Base-by-base conservation (phyloP, 2,888 invertebrate genomes). In the Aphrophora alni region DNA sequence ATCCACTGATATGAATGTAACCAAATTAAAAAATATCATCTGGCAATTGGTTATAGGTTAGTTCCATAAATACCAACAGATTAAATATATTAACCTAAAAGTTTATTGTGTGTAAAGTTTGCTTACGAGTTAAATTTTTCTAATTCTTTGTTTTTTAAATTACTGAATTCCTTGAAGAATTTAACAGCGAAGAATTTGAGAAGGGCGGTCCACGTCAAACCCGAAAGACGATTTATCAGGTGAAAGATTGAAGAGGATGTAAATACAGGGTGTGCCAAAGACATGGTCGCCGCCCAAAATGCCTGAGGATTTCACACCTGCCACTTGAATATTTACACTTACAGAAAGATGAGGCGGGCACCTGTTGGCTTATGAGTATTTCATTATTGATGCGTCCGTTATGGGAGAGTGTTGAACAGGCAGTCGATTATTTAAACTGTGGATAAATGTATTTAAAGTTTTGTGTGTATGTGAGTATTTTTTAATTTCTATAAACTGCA, bases 231-330 rank as follows among this genome's bases (percentile, higher is more conserved):
- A 21, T 59, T 59, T 21, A 59, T 59, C 59, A 59, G 21, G 59
- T 10, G n/a, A 21, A 5, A n/a, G 59, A 59, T 21, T 59, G 59
- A 59, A 59, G 59, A 59, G n/a, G 59, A 59, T 59, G 59, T 59
- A 59, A 59, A n/a, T 59, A 59, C 59, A 59, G 59, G 59, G 59
- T 59, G 21, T 21, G n/a, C 59, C 59, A 59, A 59, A 59, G 59
- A 59, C 59, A 21, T 0, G n/a, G 59, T 4, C 59, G 59, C 59
- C 59, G 59, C 59, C 59, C 21, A 21, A 59, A 59, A 59, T n/a
- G n/a, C 21, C 59, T 21, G 59, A 10, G 59, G 59, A 59, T 59
- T 59, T 59, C 59, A 59, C 59, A 59, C 59, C 59, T 59, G 21
- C 59, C 59, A 21, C 59, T 59, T 44, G 17, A 44, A 44, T 44